Percentiles rank a stretch among this genome's conserved stretches.
These are phyloP conservation scores for Bungarus multicinctus DNA, from an alignment of 2,113 vertebrate species.

Conservation along the genomic window DNA sequence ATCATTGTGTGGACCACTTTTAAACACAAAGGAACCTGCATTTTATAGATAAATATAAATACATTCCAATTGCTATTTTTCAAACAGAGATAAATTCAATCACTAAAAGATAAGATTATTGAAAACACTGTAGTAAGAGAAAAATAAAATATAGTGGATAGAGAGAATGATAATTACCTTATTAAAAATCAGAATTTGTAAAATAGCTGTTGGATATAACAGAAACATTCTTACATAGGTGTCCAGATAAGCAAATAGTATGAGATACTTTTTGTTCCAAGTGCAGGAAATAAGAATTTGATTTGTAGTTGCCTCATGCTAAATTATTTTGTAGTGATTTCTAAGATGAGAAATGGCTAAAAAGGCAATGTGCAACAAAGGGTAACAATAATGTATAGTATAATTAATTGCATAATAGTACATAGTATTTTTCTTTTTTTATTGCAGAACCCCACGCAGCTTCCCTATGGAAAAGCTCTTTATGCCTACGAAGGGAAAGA, in stretches of 20 bases:
- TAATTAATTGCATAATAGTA: background rate
- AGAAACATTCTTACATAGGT: background rate
- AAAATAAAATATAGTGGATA: background rate
- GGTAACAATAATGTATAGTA: background rate
- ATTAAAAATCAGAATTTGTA: background rate
- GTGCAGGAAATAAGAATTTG: background rate
- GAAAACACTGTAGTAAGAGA: background rate
- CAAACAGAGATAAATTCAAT: background rate
- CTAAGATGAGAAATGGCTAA: background rate
- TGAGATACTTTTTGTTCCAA: background rate
- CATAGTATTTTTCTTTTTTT: constrained; percentile 16
- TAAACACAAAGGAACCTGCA: background rate
- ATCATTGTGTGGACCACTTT: background rate
- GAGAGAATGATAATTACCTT: background rate
- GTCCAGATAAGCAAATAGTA: background rate
- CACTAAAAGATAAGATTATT: background rate
- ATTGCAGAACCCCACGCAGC: constrained; percentile 84
- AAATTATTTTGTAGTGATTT: background rate
- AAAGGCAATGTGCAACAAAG: background rate
- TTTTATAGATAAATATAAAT: background rate
- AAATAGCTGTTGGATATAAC: background rate
- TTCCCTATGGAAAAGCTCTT: constrained; percentile 92
- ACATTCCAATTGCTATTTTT: background rate
- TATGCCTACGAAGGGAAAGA: constrained; percentile 95
- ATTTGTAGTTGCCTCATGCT: background rate